Evolutionary conservation across 2,888 invertebrate genomes (phyloP).

Genomic region (Antheraea yamamai): DNA sequence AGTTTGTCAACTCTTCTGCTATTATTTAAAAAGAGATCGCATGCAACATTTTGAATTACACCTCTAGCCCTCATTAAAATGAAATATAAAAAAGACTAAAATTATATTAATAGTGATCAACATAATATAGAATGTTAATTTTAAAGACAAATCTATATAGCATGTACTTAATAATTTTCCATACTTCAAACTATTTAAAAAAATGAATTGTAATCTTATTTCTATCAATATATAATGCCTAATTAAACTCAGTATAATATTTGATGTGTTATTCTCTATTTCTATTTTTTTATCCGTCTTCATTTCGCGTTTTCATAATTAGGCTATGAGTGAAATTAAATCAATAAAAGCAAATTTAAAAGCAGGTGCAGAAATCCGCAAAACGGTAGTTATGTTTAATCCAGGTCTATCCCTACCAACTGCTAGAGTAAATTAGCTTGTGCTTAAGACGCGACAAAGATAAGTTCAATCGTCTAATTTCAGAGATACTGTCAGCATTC

Average conservation of each 20-base stretch:
- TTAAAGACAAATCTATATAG: neutral
- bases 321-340: neutral
- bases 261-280: neutral
- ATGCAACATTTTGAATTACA: slow-evolving; percentile 31
- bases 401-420: too few species aligned
- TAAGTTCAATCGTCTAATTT: neutral
- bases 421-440: too few species aligned
- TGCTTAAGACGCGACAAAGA: neutral
- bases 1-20: slow-evolving; percentile 66
- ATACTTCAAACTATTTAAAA: neutral
- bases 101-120: neutral
- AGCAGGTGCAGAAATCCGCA: neutral
- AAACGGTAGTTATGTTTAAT: too few species aligned
- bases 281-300: neutral
- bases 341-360: neutral
- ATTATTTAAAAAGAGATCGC: slow-evolving; percentile 31
- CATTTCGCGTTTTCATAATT: neutral
- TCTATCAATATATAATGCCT: neutral
- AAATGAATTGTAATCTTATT: neutral
- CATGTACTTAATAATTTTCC: neutral
- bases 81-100: neutral
- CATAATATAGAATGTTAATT: neutral
- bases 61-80: slow-evolving; percentile 24
- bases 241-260: too few species aligned
- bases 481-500: neutral